Evolutionary conservation across 2,888 invertebrate genomes (phyloP).

Genomic region (Isoperla grammatica): DNA sequence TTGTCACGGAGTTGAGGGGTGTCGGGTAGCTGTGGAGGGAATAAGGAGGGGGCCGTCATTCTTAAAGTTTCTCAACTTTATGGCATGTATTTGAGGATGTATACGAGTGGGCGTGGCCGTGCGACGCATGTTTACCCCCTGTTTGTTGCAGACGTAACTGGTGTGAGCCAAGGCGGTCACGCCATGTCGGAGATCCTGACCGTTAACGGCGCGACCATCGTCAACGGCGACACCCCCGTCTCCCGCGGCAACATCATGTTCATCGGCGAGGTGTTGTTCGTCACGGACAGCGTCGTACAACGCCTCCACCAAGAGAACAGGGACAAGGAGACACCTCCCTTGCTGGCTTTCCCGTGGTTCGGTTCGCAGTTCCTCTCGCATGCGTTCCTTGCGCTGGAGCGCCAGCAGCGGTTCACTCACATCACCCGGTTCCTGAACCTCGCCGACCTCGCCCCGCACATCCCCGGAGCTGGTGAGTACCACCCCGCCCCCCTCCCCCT

Average conservation of each 20-base stretch:
- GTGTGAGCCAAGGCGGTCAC: constrained; percentile 1
- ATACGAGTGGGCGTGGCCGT: no score
- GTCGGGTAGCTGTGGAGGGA: no score
- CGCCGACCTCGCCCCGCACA: constrained; percentile 55
- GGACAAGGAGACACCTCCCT: constrained; percentile 60
- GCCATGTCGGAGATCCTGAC: constrained; percentile 37
- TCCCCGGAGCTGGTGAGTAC: constrained; percentile 48
- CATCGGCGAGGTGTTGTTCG: constrained; percentile 57
- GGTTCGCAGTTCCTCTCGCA: constrained; percentile 59
- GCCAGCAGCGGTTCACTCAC: constrained; percentile 50
- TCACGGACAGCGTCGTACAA: constrained; percentile 56
- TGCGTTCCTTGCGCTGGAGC: constrained; percentile 54
- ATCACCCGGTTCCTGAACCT: constrained; percentile 57
- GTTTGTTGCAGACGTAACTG: constrained; percentile 4
- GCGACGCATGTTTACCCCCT: no score
- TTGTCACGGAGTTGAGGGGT: no score
- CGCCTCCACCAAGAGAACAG: constrained; percentile 57
- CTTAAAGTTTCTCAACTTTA: no score
- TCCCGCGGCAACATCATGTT: constrained; percentile 58
- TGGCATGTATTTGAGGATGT: no score
- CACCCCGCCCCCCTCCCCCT: no score
- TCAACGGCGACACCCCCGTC: constrained; percentile 55
- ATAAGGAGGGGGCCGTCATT: no score
- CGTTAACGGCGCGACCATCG: constrained; percentile 55
- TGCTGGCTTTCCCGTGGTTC: constrained; percentile 59